Evolutionary conservation across 2,888 invertebrate genomes (phyloP), one percentile per base, ranked within the genome.

Genomic region (Pantelozetes paolii): DNA sequence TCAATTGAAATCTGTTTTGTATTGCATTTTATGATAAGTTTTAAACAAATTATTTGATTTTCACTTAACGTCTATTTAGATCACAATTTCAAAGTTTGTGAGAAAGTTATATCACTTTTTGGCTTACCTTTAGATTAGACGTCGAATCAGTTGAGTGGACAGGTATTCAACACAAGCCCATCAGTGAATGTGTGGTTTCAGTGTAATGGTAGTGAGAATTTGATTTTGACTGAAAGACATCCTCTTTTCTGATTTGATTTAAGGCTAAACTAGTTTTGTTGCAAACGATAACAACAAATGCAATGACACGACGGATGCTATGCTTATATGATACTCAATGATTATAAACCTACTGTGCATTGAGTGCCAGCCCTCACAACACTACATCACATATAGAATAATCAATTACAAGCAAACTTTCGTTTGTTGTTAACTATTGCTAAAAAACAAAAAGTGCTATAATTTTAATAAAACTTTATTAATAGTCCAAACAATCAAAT

Each of bases 241-340:
- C 20, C 50, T 50, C 20, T 50, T 20, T 50, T n/a, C 2, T 2
- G 9, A 9, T 36, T 36, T 50, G 50, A 20, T 20, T 50, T 50
- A 20, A 50, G 50, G 3, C 50, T 50, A 50, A 50, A 50, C 50
- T 50, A 50, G 50, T 50, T 50, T 50, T 50, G 50, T 50, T 50
- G 6, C 20, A 50, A 50, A 50, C 15, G 50, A 50, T 50, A 50
- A 50, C 13, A 50, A 50, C 50, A 5, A 23, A 50, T 50, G 23
- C 50, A 50, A 50, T 50, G 20, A 23, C 6, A 50, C 5, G 20
- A 50, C 50, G 50, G 50, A 50, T 50, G 50, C 50, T 20, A n/a
- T 50, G 50, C 50, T 50, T n/a, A n/a, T n/a, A n/a, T 45, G 45
- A 6, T 45, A 13, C 6, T 15, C 36, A 36, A 36, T 36, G n/a